Percentiles rank a stretch among this genome's conserved stretches.
phyloP scores from a whole-genome alignment of 2,888 invertebrate genomes.

The Spatulosminthurus flaviceps region DNA sequence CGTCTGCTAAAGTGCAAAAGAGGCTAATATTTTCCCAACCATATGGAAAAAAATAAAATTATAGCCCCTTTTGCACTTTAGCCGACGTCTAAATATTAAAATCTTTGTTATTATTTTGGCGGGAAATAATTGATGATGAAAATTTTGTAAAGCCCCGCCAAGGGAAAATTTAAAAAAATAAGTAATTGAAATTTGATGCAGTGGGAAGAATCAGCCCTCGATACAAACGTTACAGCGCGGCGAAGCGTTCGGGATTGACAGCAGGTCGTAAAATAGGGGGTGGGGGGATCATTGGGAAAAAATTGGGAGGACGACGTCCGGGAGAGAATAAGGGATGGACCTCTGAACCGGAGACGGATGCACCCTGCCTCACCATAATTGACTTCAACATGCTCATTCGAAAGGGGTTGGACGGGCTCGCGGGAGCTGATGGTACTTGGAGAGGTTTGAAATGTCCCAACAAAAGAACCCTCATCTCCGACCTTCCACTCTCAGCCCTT shows the following conservation, averaged over 20 bases:
- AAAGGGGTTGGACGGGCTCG: slow-evolving; percentile 67
- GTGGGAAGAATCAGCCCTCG: slow-evolving; percentile 15
- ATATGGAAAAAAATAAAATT: no score
- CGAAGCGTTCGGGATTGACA: slow-evolving; percentile 30
- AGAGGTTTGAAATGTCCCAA: slow-evolving; percentile 32
- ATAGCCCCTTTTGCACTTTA: no score
- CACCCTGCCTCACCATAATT: slow-evolving; percentile 77
- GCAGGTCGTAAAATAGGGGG: slow-evolving; percentile 64
- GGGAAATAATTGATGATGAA: no score
- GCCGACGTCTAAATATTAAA: no score
- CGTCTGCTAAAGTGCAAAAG: no score
- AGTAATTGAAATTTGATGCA: no score
- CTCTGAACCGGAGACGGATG: slow-evolving; percentile 66
- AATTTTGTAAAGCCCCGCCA: no score
- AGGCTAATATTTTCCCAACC: no score
- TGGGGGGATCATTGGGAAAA: slow-evolving; percentile 61
- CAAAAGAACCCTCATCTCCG: neutral
- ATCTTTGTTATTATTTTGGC: no score
- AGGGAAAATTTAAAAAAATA: no score
- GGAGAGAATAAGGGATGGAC: slow-evolving; percentile 45
- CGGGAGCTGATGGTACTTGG: slow-evolving; percentile 50
- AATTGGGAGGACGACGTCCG: neutral
- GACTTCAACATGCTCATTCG: slow-evolving; percentile 77
- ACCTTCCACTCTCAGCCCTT: no score
- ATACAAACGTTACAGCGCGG: slow-evolving; percentile 21